Base-by-base conservation (phyloP, 2,888 invertebrate species). In the Tinea semifulvella region DNA sequence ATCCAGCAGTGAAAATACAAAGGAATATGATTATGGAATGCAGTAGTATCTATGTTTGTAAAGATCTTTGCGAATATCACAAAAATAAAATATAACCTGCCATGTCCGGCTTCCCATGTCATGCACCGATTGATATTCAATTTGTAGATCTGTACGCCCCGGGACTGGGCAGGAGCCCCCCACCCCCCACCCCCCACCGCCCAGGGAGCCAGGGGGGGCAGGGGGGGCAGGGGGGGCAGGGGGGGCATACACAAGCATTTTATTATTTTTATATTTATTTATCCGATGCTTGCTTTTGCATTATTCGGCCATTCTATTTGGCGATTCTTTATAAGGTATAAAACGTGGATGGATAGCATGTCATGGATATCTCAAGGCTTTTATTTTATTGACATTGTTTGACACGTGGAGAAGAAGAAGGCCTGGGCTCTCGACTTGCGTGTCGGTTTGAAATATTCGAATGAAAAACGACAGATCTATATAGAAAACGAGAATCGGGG, bases 231-330 rank as follows among this genome's bases (percentile, higher is more conserved):
- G 70, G 73, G 68, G 66, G 66, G 75, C 69, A 69, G 72, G 68
- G 67, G 67, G 61, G 60, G 72, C 69, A 75, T 76, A 76, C 74
- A 77, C 77, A 79, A 75, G 68, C 70, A 67, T 79, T 79, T 79
- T 77, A 79, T 77, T 77, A 74, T 76, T 79, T 79, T 79, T 72
- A 75, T 76, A 75, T 79, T 72, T 79, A 79, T 79, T 76, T 77
- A 76, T 77, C 74, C 62, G 63, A 22, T 14, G 40, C 36, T 36
- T 36, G 18, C 36, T 36, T 36, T 36, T 36, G 36, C 36, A 36
- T 36, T 36, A 36, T 36, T 36, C 31, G 31, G 31, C 36, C 36
- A 36, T 36, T 36, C 31, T 2, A 31, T 31, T 31, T 31, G 31
- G 31, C 31, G 31, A 31, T 13, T 3, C 31, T 31, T 31, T 31